These are phyloP conservation scores for Hippocampus comes DNA, from an alignment of 2,113 vertebrate species.

Conservation along the genomic window DNA sequence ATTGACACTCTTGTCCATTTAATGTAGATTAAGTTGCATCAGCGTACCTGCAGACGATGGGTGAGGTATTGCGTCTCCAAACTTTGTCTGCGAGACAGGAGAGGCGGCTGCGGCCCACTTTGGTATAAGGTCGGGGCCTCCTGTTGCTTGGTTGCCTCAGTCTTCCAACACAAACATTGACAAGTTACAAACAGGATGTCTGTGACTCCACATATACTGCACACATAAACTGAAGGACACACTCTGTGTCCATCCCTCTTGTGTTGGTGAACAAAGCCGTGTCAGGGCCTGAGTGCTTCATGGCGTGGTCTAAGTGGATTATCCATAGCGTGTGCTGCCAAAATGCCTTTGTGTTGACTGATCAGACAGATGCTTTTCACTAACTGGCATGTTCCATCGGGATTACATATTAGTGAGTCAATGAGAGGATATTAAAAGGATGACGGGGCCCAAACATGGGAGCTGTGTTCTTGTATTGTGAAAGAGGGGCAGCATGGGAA, in stretches of 20 bases:
- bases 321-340: conserved; percentile 38
- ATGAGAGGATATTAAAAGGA: conserved; percentile 67
- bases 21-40: not conserved
- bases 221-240: conserved; percentile 7
- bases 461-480: conserved; percentile 52
- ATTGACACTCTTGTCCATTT: not conserved
- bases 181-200: conserved; percentile 24
- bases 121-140: conserved; percentile 77
- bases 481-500: conserved; percentile 33
- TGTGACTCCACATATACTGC: not conserved
- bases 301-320: conserved; percentile 47
- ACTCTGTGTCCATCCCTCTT: conserved; percentile 8
- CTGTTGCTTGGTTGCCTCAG: conserved; percentile 79
- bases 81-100: conserved; percentile 85
- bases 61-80: conserved; percentile 88
- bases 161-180: conserved; percentile 71
- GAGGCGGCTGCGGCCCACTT: conserved; percentile 68
- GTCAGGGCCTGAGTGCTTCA: conserved; percentile 37
- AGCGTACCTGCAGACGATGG: conserved; percentile 85
- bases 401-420: conserved; percentile 51
- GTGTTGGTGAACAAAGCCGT: conserved; percentile 35
- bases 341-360: conserved; percentile 51
- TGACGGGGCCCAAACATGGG: conserved; percentile 47
- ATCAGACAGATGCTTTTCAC: conserved; percentile 58
- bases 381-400: conserved; percentile 51